A percentile compares a stretch with the other conserved stretches of the same genome.
These are phyloP conservation scores for Punctoribates punctum DNA, from an alignment of 2,888 invertebrate genomes.

Conservation along the genomic window DNA sequence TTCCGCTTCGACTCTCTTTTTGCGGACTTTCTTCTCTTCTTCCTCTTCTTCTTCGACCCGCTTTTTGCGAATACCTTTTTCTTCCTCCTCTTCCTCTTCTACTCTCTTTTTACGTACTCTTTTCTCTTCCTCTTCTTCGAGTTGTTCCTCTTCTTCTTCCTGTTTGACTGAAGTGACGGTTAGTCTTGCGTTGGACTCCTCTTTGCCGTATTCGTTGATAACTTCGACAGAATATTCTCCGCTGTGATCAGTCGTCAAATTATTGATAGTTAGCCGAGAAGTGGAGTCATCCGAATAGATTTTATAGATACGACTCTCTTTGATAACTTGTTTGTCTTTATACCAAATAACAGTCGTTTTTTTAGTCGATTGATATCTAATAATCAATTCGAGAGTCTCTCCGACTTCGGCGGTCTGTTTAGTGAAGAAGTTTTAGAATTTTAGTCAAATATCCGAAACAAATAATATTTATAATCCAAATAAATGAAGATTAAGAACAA, in stretches of 20 bases:
- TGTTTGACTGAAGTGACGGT: constrained; percentile 60
- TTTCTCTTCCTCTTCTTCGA: constrained; percentile 55
- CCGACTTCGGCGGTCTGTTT: constrained; percentile 59
- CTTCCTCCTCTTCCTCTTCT: constrained; percentile 52
- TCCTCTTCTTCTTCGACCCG: constrained; percentile 58
- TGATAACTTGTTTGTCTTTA: constrained; percentile 66
- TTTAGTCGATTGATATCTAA: constrained; percentile 65
- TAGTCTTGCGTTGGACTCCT: constrained; percentile 78
- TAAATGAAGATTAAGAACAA: not conserved
- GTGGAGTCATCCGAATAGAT: constrained; percentile 79
- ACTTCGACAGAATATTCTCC: constrained; percentile 81
- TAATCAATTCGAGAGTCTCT: constrained; percentile 72
- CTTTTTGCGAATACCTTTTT: constrained; percentile 53
- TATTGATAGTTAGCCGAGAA: constrained; percentile 72
- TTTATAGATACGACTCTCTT: constrained; percentile 70
- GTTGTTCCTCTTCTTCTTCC: constrained; percentile 45
- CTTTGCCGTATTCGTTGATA: constrained; percentile 84
- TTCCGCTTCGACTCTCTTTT: constrained; percentile 48
- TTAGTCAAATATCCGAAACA: constrained; percentile 30
- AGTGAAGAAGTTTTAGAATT: not conserved
- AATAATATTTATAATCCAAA: constrained; percentile 9
- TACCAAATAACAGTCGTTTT: constrained; percentile 80
- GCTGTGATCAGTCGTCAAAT: constrained; percentile 67
- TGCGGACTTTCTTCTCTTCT: constrained; percentile 53
- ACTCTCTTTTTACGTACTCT: constrained; percentile 46